These are phyloP conservation scores for Saxicola maurus DNA, from an alignment of 2,797 vertebrate species.

Conservation along the genomic window DNA sequence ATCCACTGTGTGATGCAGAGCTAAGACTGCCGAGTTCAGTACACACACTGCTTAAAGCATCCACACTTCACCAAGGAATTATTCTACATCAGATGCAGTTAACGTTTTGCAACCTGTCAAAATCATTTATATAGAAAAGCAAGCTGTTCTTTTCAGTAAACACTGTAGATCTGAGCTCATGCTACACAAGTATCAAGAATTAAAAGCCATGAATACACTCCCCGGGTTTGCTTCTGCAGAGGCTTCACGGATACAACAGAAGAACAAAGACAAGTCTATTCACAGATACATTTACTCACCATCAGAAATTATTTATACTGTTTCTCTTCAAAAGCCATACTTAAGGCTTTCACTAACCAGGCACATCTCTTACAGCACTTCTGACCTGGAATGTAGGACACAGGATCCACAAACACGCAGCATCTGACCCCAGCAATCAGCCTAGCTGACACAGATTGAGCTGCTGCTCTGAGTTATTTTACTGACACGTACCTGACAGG, in stretches of 20 bases:
- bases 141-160: not conserved
- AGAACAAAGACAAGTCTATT: accelerated
- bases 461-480: not conserved
- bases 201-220: not conserved
- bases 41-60: not conserved
- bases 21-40: not conserved
- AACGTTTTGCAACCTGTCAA: not conserved
- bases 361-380: not conserved
- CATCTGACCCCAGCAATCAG: slow-evolving; percentile 11
- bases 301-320: not conserved
- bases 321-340: not conserved
- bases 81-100: not conserved
- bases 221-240: not conserved
- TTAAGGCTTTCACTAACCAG: not conserved
- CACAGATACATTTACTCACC: not conserved
- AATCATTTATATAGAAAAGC: not conserved
- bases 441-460: slow-evolving; percentile 13
- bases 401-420: not conserved
- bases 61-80: not conserved
- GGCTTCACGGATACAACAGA: not conserved
- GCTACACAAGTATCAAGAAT: not conserved
- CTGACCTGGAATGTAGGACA: not conserved
- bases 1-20: not conserved
- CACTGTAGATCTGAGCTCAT: not conserved
- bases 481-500: slow-evolving; percentile 23